Percentiles rank a stretch among this genome's conserved stretches.
Evolutionary conservation across 2,888 invertebrate species (phyloP).

Genomic region (Strigamia transsilvanica): DNA sequence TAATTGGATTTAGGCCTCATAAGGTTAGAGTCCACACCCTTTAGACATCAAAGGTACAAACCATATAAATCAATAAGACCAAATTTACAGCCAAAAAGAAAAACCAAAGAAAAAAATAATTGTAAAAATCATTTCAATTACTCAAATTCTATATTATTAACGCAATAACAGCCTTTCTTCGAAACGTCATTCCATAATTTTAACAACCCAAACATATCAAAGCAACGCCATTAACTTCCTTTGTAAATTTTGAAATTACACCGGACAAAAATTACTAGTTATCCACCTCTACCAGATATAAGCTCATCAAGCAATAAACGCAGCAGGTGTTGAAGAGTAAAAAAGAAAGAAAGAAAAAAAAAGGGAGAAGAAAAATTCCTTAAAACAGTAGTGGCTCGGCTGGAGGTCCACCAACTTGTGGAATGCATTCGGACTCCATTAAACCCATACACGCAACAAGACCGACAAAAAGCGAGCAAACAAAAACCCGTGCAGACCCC

Average conservation of each 20-base stretch:
- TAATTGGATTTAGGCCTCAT: constrained; percentile 49
- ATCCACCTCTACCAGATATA: not conserved
- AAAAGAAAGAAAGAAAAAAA: not conserved
- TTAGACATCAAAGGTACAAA: constrained; percentile 33
- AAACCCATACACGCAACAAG: constrained; percentile 11
- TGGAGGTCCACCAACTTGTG: constrained; percentile 37
- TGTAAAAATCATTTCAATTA: too few relatives aligned
- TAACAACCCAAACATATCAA: too few relatives aligned
- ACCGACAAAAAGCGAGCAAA: constrained; percentile 45
- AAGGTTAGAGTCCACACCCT: constrained; percentile 45
- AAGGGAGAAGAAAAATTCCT: constrained; percentile 4
- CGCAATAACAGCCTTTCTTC: not conserved
- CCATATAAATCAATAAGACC: constrained; percentile 5
- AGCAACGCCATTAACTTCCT: not conserved
- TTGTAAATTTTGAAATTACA: not conserved
- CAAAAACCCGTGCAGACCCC: constrained; percentile 44
- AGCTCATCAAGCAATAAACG: constrained; percentile 14
- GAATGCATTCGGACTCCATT: constrained; percentile 40
- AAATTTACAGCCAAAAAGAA: not conserved
- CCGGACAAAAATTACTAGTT: not conserved
- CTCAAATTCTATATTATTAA: not conserved
- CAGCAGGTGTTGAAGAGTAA: constrained; percentile 33
- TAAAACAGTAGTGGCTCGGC: constrained; percentile 43
- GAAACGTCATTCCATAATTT: too few relatives aligned
- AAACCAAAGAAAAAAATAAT: not conserved